Percentiles rank a stretch among this genome's conserved stretches.
Conservation (phyloP, 2,797 vertebrate genomes). For the Poecilia picta region DNA sequence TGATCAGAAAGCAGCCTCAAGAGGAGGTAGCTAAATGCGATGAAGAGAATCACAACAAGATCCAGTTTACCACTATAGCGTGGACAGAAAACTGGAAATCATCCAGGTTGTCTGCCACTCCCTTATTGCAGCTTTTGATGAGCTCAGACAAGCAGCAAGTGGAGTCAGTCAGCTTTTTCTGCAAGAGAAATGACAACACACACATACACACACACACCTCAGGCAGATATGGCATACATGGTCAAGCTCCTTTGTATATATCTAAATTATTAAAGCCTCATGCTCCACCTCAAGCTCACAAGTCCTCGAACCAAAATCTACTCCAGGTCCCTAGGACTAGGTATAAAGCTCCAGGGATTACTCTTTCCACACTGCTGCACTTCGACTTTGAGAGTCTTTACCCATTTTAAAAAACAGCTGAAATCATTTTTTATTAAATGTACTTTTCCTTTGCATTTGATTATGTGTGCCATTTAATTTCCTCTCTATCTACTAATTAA, state of each 20-base stretch:
- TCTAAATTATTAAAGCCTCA: not conserved
- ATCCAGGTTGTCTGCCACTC: not conserved
- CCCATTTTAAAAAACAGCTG: not conserved
- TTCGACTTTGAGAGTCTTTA: not conserved
- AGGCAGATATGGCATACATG: not conserved
- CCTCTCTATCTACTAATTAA: too few species aligned
- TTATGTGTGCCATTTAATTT: too few species aligned
- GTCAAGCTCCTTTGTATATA: not conserved
- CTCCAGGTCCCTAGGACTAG: not conserved
- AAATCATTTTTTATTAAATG: too few species aligned
- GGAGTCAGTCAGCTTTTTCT: not conserved
- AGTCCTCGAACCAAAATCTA: not conserved
- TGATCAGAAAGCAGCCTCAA: too few species aligned
- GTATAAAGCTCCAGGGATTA: not conserved
- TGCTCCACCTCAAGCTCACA: not conserved
- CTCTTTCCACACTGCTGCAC: not conserved
- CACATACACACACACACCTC: not conserved
- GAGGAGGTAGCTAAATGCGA: too few species aligned
- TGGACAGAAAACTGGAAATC: not conserved
- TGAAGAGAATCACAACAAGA: not conserved
- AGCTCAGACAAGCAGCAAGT: not conserved
- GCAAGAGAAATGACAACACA: not conserved
- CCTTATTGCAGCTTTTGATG: not conserved
- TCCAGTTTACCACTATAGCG: not conserved
- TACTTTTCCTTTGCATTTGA: too few species aligned